Evolutionary conservation across 2,888 invertebrate species (phyloP), one percentile per base, ranked within the genome.

Genomic region (Idaea aversata): DNA sequence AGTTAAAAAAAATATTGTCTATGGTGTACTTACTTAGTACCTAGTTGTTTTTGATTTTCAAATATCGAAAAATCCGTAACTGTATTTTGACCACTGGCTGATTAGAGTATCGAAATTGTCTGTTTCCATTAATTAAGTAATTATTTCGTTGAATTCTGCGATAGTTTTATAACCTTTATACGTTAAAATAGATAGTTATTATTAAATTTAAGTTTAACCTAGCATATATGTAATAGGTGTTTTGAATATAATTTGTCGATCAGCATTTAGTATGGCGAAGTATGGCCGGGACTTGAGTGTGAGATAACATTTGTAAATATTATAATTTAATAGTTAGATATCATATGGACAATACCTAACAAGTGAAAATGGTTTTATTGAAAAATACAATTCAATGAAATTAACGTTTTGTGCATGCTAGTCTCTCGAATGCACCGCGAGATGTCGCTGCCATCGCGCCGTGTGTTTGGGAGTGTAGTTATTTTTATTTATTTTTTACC

Each of bases 261-360:
- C 85, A 85, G 88, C 90, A 88, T 90, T 89, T 89, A 86, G 81
- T 75, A 76, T 80, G 78, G 72, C 75, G 68, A 72, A 72, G 70
- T 72, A 73, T 73, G 75, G 70, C 70, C 77, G 75, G 69, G 80
- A 75, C 78, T 77, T 71, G 69, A 66, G 74, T 67, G 77, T 77
- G 47, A 13, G 47, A 47, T 7, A 47, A 10, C 25, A 7, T 82
- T 74, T 91, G 91, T 91, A 92, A 85, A 92, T 91, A 91, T 83
- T 86, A 88, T 85, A 83, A 47, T 85, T 84, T 85, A 86, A 88
- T 90, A 90, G 88, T 85, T 91, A 91, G 91, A 85, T 85, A 89
- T 80, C 83, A 87, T 91, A 90, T 88, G 92, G 92, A 93, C 92
- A 91, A 93, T 93, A 92, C 92, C 91, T 92, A 91, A 93, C 92